phyloP scores from a whole-genome alignment of 2,113 vertebrate genomes.

The Anguilla japonica region DNA sequence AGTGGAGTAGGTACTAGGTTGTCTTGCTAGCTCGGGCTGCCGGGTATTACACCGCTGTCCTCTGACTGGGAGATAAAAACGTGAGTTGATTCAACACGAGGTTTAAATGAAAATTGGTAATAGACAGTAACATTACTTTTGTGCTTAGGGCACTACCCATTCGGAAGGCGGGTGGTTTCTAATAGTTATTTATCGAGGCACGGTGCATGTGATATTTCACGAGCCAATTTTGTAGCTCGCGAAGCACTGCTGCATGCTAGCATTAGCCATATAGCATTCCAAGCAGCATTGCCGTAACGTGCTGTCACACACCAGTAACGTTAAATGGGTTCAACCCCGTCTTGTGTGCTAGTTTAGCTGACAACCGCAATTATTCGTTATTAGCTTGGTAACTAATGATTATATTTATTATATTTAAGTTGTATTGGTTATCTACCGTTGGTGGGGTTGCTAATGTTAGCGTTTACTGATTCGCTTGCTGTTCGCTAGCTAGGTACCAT shows the following conservation, averaged over 20 bases:
- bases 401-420: background rate
- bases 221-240: background rate
- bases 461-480: background rate
- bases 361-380: background rate
- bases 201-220: background rate
- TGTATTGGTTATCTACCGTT: background rate
- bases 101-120: background rate
- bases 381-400: background rate
- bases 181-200: background rate
- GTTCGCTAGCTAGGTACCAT: background rate
- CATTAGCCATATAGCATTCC: too few relatives aligned
- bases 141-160: background rate
- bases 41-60: constrained; percentile 47
- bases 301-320: background rate
- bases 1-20: background rate
- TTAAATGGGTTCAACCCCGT: background rate
- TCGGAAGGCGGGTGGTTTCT: background rate
- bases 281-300: background rate
- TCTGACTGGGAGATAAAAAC: constrained; percentile 53
- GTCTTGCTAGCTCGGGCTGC: constrained; percentile 37
- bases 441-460: background rate
- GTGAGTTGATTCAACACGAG: constrained; percentile 53
- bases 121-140: background rate
- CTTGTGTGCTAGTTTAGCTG: background rate
- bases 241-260: background rate